phyloP scores from a whole-genome alignment of 2,888 invertebrate genomes.

The Entomobrya multifasciata region DNA sequence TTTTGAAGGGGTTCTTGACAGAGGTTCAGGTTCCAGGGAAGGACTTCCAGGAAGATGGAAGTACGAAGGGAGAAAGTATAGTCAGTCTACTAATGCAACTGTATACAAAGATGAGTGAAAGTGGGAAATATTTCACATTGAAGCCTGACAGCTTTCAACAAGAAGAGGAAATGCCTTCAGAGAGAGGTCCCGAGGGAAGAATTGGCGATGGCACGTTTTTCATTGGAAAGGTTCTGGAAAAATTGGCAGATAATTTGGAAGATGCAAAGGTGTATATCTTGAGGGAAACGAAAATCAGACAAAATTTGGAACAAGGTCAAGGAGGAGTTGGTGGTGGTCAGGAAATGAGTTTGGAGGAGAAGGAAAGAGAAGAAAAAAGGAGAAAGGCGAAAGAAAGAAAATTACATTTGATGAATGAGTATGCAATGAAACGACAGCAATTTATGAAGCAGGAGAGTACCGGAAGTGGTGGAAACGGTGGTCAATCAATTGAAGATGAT shows the following conservation, averaged over 20 bases:
- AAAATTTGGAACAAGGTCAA: neutral
- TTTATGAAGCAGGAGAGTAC: conserved; percentile 57
- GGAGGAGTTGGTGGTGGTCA: neutral
- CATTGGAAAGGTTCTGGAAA: conserved; percentile 62
- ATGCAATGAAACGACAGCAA: conserved; percentile 71
- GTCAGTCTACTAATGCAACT: conserved; percentile 68
- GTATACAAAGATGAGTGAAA: conserved; percentile 51
- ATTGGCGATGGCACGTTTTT: conserved; percentile 73
- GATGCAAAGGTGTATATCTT: conserved; percentile 35
- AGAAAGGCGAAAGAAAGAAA: conserved; percentile 72
- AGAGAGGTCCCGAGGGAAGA: conserved; percentile 15
- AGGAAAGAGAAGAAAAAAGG: conserved; percentile 70
- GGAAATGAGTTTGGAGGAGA: conserved; percentile 58
- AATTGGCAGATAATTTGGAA: conserved; percentile 44
- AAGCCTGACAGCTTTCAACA: neutral
- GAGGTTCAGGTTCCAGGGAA: conserved; percentile 19
- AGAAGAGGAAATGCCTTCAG: conserved; percentile 46
- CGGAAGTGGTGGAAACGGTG: neutral
- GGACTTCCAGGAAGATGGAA: neutral
- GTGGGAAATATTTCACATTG: neutral
- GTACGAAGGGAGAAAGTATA: conserved; percentile 56
- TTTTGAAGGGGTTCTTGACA: conserved; percentile 11
- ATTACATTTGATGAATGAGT: conserved; percentile 66
- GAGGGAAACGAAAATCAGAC: neutral
- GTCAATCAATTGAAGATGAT: conserved; percentile 2